Conservation (phyloP, 2,113 vertebrate species). For the Notarius lentiginosus region DNA sequence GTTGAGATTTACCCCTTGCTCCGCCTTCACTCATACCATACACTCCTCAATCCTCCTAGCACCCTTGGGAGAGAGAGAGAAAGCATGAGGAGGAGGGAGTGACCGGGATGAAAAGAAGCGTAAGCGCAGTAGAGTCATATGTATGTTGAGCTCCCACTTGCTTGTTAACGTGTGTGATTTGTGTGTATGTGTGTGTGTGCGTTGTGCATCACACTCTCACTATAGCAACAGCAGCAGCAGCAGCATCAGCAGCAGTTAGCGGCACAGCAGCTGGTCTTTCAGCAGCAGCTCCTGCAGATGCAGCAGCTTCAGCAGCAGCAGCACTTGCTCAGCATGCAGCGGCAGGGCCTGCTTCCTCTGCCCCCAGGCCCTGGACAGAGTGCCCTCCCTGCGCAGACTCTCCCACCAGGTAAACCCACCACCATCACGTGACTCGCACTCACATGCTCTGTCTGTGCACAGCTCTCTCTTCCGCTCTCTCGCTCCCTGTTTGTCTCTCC, state of each 20-base stretch:
- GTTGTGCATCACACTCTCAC: conserved; percentile 56
- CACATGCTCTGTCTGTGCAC: conserved; percentile 29
- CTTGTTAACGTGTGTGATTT: conserved; percentile 59
- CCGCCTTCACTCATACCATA: conserved; percentile 49
- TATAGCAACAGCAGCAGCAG: conserved; percentile 77
- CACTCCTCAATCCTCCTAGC: conserved; percentile 58
- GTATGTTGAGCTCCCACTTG: conserved; percentile 19
- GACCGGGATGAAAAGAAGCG: conserved; percentile 45
- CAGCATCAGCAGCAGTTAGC: conserved; percentile 96
- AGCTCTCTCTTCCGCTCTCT: conserved; percentile 30
- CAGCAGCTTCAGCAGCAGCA: conserved; percentile 99
- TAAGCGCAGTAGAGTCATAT: conserved; percentile 55
- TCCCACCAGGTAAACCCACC: conserved; percentile 84
- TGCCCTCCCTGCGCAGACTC: conserved; percentile 91
- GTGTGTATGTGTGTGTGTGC: conserved; percentile 43
- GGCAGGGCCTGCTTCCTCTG: conserved; percentile 97
- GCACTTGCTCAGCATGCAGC: conserved; percentile 97
- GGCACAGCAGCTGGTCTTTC: conserved; percentile 99
- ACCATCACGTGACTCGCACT: conserved; percentile 24
- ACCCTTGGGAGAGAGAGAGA: conserved; percentile 44
- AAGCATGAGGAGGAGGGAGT: not conserved
- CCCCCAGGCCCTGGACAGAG: conserved; percentile 93
- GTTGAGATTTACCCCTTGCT: conserved; percentile 51
- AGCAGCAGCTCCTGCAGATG: conserved; percentile 99
- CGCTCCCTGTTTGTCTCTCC: conserved; percentile 41